Evolutionary conservation across 2,797 vertebrate genomes (phyloP).

Genomic region (Pagetopsis macropterus): DNA sequence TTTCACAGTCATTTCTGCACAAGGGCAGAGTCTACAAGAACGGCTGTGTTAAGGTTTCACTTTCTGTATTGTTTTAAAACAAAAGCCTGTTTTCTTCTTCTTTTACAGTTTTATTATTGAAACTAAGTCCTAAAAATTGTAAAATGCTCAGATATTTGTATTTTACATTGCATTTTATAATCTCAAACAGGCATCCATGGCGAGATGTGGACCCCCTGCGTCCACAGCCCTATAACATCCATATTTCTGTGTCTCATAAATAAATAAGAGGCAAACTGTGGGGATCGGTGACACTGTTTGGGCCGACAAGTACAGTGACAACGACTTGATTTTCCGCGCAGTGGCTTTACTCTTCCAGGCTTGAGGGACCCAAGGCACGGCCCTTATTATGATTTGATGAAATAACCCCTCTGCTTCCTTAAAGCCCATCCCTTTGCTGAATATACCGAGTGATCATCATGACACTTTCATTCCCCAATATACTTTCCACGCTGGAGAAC

Average conservation of each 20-base stretch:
- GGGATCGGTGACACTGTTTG: conserved; percentile 50
- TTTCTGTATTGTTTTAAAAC: conserved; percentile 49
- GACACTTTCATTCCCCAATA: conserved; percentile 67
- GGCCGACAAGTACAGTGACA: conserved; percentile 61
- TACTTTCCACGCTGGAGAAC: conserved; percentile 54
- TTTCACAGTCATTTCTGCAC: neutral
- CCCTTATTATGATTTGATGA: conserved; percentile 76
- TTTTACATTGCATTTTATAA: conserved; percentile 10
- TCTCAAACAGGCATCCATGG: conserved; percentile 16
- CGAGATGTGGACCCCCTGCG: conserved; percentile 10
- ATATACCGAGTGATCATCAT: conserved; percentile 73
- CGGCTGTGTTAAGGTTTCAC: conserved; percentile 53
- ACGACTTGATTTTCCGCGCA: conserved; percentile 65
- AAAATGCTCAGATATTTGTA: neutral
- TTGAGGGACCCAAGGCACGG: conserved; percentile 60
- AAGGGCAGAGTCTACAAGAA: conserved; percentile 3
- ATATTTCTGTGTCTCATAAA: conserved; percentile 53
- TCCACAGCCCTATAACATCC: conserved; percentile 32
- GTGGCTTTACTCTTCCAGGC: conserved; percentile 48
- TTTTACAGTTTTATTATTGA: neutral
- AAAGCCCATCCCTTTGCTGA: conserved; percentile 73
- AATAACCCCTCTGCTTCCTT: conserved; percentile 70
- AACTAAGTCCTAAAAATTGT: neutral
- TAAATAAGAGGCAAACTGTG: conserved; percentile 54
- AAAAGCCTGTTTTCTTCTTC: neutral